phyloP scores from a whole-genome alignment of 2,888 invertebrate genomes.

The Andrena flavipes region DNA sequence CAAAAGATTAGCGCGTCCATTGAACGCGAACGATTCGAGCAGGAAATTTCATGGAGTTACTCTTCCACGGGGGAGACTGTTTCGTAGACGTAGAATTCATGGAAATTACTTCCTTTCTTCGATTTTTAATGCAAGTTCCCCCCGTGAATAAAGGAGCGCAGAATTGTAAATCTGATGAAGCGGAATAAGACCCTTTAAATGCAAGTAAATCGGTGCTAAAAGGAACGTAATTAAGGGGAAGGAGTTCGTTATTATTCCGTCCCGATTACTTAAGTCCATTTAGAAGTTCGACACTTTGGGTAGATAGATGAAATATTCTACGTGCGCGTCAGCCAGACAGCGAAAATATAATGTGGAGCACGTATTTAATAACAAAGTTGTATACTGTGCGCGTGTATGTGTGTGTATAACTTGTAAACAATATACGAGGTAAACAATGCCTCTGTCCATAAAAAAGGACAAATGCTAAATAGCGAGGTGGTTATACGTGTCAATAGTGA shows the following conservation, averaged over 20 bases:
- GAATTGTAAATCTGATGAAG: too few relatives aligned
- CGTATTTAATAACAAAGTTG: conserved; percentile 26
- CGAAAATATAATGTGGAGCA: conserved; percentile 11
- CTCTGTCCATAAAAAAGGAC: conserved; percentile 39
- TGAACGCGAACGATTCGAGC: not conserved
- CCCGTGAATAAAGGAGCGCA: too few relatives aligned
- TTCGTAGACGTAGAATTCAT: not conserved
- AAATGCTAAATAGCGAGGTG: conserved; percentile 37
- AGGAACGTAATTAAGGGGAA: too few relatives aligned
- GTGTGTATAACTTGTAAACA: conserved; percentile 29
- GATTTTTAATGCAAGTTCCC: too few relatives aligned
- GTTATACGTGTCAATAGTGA: conserved; percentile 35
- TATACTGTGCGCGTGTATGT: not conserved
- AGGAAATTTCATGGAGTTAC: conserved; percentile 3
- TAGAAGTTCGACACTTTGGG: too few relatives aligned
- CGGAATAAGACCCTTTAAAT: too few relatives aligned
- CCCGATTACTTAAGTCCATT: too few relatives aligned
- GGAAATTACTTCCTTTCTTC: too few relatives aligned
- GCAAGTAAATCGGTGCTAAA: too few relatives aligned
- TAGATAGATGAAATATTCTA: not conserved
- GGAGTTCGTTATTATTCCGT: too few relatives aligned
- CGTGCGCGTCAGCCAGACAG: not conserved
- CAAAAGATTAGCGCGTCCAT: conserved; percentile 12
- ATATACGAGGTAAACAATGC: conserved; percentile 49
- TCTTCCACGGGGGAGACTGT: not conserved